Conservation (phyloP, 92 coral and sea anemone species). For the Porites divaricata region DNA sequence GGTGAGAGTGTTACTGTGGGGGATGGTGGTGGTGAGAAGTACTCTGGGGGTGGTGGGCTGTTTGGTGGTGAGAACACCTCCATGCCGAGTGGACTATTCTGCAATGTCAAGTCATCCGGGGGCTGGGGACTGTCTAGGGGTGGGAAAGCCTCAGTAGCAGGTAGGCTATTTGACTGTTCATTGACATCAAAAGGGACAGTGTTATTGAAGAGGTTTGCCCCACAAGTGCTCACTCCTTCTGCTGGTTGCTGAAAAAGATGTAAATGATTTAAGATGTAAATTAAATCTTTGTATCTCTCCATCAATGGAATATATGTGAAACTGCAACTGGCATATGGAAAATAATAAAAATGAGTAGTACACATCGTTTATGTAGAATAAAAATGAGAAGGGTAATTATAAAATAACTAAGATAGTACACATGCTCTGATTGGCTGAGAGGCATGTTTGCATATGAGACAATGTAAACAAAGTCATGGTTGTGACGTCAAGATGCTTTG, state of each 20-base stretch:
- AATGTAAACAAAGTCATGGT: no score
- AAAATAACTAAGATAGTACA: no score
- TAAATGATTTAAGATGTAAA: no score
- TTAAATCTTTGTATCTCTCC: no score
- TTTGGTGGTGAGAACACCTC: slow-evolving; percentile 3
- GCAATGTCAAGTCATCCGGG: neutral
- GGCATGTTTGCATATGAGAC: no score
- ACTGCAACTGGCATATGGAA: no score
- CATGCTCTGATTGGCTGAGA: no score
- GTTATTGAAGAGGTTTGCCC: neutral
- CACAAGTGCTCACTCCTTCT: neutral
- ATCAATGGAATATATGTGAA: no score
- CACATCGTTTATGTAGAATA: no score
- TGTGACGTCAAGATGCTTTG: no score
- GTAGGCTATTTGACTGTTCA: neutral
- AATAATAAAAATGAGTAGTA: no score
- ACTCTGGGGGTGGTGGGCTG: slow-evolving; percentile 36
- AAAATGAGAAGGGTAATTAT: no score
- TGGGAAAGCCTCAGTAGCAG: neutral
- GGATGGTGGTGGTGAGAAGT: slow-evolving; percentile 37
- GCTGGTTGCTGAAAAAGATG: slow-evolving; percentile 14
- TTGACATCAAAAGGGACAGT: neutral
- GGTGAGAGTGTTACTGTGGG: slow-evolving; percentile 2
- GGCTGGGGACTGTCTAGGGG: neutral
- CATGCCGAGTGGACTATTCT: neutral